Percentiles rank a stretch among this genome's conserved stretches.
Conservation (phyloP, 2,888 invertebrate genomes). For the Xanthorhoe designata region DNA sequence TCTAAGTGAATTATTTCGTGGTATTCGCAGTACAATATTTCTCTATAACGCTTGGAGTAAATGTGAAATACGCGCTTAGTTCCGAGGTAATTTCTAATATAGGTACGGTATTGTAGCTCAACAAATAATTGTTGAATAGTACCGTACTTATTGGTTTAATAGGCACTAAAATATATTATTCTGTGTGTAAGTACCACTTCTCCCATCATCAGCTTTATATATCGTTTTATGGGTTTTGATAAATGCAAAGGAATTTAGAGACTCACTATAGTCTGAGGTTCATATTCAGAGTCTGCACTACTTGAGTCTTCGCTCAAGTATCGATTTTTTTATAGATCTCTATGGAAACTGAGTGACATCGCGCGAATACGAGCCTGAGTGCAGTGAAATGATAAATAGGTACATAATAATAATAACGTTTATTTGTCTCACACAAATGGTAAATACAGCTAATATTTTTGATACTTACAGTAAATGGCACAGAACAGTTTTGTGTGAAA, state of each 20-base stretch:
- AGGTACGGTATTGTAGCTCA: neutral
- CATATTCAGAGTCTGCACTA: no score
- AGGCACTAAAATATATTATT: neutral
- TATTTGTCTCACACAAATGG: no score
- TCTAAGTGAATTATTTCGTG: slow-evolving; percentile 30
- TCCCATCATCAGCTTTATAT: neutral
- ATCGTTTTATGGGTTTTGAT: neutral
- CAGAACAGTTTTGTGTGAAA: no score
- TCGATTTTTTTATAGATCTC: no score
- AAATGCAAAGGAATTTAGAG: neutral
- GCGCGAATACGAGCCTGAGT: no score
- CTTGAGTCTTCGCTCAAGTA: no score
- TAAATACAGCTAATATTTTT: no score
- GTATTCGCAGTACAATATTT: slow-evolving; percentile 30
- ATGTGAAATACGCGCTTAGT: neutral
- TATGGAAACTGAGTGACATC: no score
- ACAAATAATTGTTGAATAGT: neutral
- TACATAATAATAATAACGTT: no score
- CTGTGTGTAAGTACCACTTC: neutral
- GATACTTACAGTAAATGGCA: no score
- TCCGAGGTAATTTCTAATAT: neutral
- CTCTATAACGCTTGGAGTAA: slow-evolving; percentile 15
- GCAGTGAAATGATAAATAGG: no score
- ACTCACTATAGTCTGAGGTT: neutral
- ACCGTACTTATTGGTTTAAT: neutral